Evolutionary conservation across 1,140 invertebrate genomes (phyloP).

Genomic region (Drosophila sproati): DNA sequence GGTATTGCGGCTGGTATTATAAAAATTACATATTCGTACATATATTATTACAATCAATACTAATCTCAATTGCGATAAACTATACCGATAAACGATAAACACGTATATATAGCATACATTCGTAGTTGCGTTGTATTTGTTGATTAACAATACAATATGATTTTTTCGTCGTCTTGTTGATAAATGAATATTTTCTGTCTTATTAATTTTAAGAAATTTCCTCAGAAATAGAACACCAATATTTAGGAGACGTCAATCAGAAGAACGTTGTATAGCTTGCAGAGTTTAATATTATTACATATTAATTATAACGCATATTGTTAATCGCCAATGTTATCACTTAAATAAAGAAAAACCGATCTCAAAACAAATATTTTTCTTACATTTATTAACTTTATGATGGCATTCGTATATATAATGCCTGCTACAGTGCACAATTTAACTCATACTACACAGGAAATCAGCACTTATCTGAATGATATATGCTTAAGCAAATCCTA

Average conservation of each 20-base stretch:
- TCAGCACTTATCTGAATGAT: too few relatives aligned
- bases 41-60: conserved; percentile 11
- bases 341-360: conserved; percentile 57
- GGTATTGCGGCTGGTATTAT: conserved; percentile 46
- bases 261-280: conserved; percentile 49
- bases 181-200: conserved; percentile 20
- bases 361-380: conserved; percentile 23
- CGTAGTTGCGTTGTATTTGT: not conserved
- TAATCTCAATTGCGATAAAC: conserved; percentile 1
- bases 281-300: conserved; percentile 42
- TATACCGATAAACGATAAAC: not conserved
- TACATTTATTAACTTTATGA: conserved; percentile 8
- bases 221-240: conserved; percentile 40
- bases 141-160: conserved; percentile 12
- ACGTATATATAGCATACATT: conserved; percentile 7
- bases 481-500: too few relatives aligned
- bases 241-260: conserved; percentile 39
- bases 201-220: conserved; percentile 34
- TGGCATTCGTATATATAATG: not conserved
- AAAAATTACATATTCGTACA: conserved; percentile 17
- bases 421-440: too few relatives aligned
- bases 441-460: too few relatives aligned
- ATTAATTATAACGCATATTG: conserved; percentile 53
- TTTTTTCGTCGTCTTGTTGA: conserved; percentile 4
- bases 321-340: conserved; percentile 69